Conservation (phyloP, 2,113 vertebrate genomes). For the Rhinichthys klamathensis region DNA sequence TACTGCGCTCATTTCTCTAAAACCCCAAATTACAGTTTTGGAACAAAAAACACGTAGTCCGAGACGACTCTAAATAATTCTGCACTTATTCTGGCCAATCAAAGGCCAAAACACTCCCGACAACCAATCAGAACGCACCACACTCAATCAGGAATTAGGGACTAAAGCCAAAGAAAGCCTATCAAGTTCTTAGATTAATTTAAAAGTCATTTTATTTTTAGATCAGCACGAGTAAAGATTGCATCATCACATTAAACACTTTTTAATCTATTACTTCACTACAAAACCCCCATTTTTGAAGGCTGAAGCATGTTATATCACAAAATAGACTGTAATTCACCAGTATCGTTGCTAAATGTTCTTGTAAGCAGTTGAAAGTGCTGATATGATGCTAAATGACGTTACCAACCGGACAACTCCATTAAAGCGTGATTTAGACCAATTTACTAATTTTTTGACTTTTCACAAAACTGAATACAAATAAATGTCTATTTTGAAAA, state of each 20-base stretch:
- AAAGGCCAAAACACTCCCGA: neutral
- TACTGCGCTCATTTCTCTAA: conserved; percentile 50
- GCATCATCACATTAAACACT: neutral
- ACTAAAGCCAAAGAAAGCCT: neutral
- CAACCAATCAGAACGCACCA: conserved; percentile 21
- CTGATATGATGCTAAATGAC: neutral
- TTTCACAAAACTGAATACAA: neutral
- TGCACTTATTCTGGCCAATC: conserved; percentile 28
- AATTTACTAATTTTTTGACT: neutral
- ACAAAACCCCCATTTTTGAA: neutral
- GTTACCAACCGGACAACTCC: neutral
- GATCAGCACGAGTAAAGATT: neutral
- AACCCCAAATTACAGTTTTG: conserved; percentile 56
- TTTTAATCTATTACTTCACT: neutral
- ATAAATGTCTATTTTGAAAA: neutral
- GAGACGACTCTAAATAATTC: conserved; percentile 13
- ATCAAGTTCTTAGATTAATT: neutral
- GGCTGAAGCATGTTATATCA: neutral
- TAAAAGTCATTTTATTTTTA: neutral
- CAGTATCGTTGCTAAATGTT: neutral
- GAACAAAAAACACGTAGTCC: conserved; percentile 29
- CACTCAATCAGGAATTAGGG: neutral
- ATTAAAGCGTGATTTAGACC: neutral
- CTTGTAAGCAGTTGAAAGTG: neutral
- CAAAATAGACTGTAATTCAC: neutral